These are phyloP conservation scores for Chelidonichthys spinosus DNA, from an alignment of 2,797 vertebrate species.

Conservation along the genomic window DNA sequence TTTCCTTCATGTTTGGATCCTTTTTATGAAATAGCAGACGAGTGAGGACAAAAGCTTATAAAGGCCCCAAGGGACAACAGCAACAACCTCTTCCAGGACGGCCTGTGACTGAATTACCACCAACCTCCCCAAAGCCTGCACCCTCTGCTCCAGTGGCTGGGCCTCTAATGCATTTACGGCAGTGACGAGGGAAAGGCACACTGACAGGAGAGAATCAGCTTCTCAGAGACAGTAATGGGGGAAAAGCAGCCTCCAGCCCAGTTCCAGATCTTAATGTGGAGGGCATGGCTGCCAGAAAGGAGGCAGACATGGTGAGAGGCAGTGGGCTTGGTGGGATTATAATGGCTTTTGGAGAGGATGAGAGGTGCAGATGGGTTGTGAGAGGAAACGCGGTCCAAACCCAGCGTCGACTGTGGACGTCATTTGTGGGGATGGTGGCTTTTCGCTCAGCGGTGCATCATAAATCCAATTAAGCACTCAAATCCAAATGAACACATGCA, in stretches of 20 bases:
- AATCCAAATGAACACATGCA: constrained; percentile 59
- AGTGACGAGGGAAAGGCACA: constrained; percentile 36
- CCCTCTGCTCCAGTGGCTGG: constrained; percentile 6
- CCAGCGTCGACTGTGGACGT: constrained; percentile 33
- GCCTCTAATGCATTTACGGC: constrained; percentile 59
- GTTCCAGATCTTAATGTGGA: constrained; percentile 62
- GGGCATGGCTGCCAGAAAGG: constrained; percentile 60
- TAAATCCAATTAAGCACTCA: constrained; percentile 69
- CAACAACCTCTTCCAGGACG: constrained; percentile 39
- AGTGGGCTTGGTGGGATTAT: constrained; percentile 65
- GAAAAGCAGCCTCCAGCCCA: constrained; percentile 40
- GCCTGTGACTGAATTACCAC: constrained; percentile 54
- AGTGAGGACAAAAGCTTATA: constrained; percentile 45
- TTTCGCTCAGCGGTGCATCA: constrained; percentile 54
- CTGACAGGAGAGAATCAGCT: constrained; percentile 55
- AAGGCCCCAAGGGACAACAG: constrained; percentile 47
- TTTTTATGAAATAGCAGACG: constrained; percentile 39
- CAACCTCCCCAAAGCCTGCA: constrained; percentile 34
- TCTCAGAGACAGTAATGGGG: constrained; percentile 58
- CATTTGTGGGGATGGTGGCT: constrained; percentile 43
- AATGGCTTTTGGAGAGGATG: constrained; percentile 65
- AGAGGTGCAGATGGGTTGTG: constrained; percentile 70
- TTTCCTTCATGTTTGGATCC: constrained; percentile 38
- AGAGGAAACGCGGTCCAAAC: constrained; percentile 55
- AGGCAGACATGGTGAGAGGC: constrained; percentile 52